A percentile compares a stretch with the other conserved stretches of the same genome.
phyloP scores from a whole-genome alignment of 2,888 invertebrate species.

The Oligia fasciuncula region DNA sequence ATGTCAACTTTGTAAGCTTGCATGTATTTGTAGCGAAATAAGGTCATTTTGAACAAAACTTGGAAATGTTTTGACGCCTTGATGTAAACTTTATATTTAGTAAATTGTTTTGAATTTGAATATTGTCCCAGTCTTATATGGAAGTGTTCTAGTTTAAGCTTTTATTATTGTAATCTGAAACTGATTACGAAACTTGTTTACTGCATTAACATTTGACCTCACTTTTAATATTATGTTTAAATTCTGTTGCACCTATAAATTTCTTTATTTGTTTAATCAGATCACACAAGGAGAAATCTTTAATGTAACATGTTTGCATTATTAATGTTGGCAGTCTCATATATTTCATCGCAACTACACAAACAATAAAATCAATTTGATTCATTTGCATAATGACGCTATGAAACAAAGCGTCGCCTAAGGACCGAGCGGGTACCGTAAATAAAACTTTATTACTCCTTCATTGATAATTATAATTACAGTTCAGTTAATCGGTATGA shows the following conservation, averaged over 20 bases:
- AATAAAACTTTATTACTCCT: slow-evolving; percentile 56
- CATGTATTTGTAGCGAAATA: slow-evolving; percentile 15
- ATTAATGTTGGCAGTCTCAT: not conserved
- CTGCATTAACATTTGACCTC: slow-evolving; percentile 50
- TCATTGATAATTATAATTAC: slow-evolving; percentile 59
- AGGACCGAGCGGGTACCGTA: slow-evolving; percentile 37
- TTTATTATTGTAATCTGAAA: slow-evolving; percentile 38
- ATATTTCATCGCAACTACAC: slow-evolving; percentile 13
- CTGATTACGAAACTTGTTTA: slow-evolving; percentile 46
- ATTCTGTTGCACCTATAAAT: slow-evolving; percentile 17
- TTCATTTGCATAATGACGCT: slow-evolving; percentile 38
- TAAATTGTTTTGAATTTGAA: slow-evolving; percentile 32
- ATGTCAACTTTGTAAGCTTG: slow-evolving; percentile 16
- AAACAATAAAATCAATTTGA: slow-evolving; percentile 37
- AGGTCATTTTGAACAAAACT: slow-evolving; percentile 13
- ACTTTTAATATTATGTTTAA: not conserved
- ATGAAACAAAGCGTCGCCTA: slow-evolving; percentile 40
- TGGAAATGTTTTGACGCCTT: slow-evolving; percentile 14
- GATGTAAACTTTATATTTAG: not conserved
- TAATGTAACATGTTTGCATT: slow-evolving; percentile 12
- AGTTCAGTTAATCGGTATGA: slow-evolving; percentile 46
- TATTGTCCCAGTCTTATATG: slow-evolving; percentile 12
- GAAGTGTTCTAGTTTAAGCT: slow-evolving; percentile 32
- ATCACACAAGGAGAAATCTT: slow-evolving; percentile 30
- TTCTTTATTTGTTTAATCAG: slow-evolving; percentile 21